phyloP scores from a whole-genome alignment of 1,140 invertebrate species.

The Pissodes strobi region DNA sequence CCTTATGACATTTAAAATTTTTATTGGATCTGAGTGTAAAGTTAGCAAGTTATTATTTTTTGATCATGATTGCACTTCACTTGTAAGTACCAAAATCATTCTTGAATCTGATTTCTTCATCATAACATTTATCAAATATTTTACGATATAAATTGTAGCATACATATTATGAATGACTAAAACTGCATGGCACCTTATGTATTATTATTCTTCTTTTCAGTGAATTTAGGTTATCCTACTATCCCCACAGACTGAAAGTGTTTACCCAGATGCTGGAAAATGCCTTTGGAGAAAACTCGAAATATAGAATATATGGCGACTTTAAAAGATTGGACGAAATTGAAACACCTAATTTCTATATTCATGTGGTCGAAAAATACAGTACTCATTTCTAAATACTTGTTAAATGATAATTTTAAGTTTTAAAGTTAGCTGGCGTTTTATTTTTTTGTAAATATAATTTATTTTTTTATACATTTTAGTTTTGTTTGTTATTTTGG shows the following conservation, averaged over 20 bases:
- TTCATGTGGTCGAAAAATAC: slow-evolving; percentile 78
- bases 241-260: slow-evolving; percentile 74
- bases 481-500: background rate
- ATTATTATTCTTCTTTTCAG: slow-evolving; percentile 57
- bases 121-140: too few relatives aligned
- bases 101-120: too few relatives aligned
- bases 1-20: too few relatives aligned
- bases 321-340: slow-evolving; percentile 72
- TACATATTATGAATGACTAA: too few relatives aligned
- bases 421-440: too few relatives aligned
- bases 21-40: too few relatives aligned
- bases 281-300: slow-evolving; percentile 68
- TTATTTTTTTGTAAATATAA: too few relatives aligned
- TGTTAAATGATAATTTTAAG: background rate
- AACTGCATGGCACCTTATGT: background rate
- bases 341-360: slow-evolving; percentile 77
- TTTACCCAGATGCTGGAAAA: slow-evolving; percentile 74
- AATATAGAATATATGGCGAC: slow-evolving; percentile 77
- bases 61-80: too few relatives aligned
- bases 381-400: slow-evolving; percentile 23
- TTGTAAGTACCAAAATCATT: too few relatives aligned
- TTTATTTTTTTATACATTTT: slow-evolving; percentile 6
- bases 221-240: slow-evolving; percentile 84
- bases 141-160: too few relatives aligned
- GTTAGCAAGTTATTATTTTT: too few relatives aligned